Percentiles rank a stretch among this genome's conserved stretches.
These are phyloP conservation scores for Parauchenoglanis ngamensis DNA, from an alignment of 2,797 vertebrate genomes.

Conservation along the genomic window DNA sequence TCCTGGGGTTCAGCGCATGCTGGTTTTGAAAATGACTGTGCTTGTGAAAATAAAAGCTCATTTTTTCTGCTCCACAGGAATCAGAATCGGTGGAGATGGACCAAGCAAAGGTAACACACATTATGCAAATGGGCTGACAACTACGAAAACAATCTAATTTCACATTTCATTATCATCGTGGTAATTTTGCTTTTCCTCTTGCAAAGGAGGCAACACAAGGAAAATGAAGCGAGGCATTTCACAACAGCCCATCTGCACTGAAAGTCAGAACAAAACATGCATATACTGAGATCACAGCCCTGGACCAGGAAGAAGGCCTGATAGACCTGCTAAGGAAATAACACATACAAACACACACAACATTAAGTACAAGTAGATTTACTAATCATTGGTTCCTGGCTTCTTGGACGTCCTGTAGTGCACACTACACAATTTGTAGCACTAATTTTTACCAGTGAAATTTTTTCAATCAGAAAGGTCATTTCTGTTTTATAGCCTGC, in stretches of 20 bases:
- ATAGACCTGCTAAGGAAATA: neutral
- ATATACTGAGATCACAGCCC: neutral
- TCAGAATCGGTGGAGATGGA: neutral
- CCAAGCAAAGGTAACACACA: slow-evolving; percentile 27
- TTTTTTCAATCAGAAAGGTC: neutral
- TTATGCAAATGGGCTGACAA: neutral
- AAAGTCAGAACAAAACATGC: neutral
- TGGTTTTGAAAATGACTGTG: neutral
- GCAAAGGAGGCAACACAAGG: slow-evolving; percentile 63
- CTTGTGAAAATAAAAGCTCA: neutral
- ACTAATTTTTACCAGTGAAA: neutral
- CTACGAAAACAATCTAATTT: neutral
- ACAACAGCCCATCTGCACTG: slow-evolving; percentile 41
- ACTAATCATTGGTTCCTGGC: neutral
- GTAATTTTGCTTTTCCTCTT: slow-evolving; percentile 32
- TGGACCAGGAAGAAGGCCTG: neutral
- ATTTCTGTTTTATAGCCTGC: neutral
- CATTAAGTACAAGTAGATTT: neutral
- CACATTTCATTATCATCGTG: slow-evolving; percentile 1
- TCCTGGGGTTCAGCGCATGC: neutral
- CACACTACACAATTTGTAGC: neutral
- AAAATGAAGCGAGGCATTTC: slow-evolving; percentile 14
- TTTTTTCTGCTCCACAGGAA: slow-evolving; percentile 28
- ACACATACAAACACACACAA: neutral
- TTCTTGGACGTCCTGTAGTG: neutral